Evolutionary conservation across 2,888 invertebrate genomes (phyloP), one percentile per base, ranked within the genome.

Genomic region (Dicyrtomina minuta): DNA sequence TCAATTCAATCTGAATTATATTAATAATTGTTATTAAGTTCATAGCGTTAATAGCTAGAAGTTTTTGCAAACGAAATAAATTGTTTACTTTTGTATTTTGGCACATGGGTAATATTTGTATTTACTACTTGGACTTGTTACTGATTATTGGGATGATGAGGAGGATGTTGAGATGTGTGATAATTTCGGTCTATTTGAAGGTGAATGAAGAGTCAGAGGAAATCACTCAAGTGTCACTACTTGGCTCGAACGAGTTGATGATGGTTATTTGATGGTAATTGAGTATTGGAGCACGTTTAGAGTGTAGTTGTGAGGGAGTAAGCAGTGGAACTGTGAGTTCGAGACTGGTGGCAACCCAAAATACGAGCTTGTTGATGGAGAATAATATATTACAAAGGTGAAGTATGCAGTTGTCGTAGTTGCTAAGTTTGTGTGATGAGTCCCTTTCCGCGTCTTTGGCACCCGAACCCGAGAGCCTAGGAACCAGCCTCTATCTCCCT

Each of bases 191-290:
- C 43, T 44, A 66, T 22, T 59, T 66, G 59, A 66, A 66, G 67
- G 72, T 58, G 66, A 68, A 69, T 70, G 72, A 72, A 70, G 72
- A 72, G 72, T 66, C 69, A 41, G 60, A 43, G 56, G 66, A 60
- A 69, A 65, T 66, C 71, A 71, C 73, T 73, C 71, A 73, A 73
- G 73, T 73, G 71, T 73, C 73, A 73, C 71, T 73, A 70, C 51
- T 44, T 24, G 60, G 39, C 51, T 59, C 58, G 39, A 49, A 60
- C 24, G 59, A 67, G 55, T 61, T 73, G 71, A 69, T 71, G 71
- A 73, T 69, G 73, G 70, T 70, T 71, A 67, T 73, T 70, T 72
- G 73, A 73, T 73, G 73, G 68, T 72, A 72, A 73, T 73, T 73
- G 73, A 73, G 73, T 71, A 73, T 66, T 73, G 73, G 69, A 73